Evolutionary conservation across 2,113 vertebrate species (phyloP), one percentile per base, ranked within the genome.

Genomic region (Labeo rohita): DNA sequence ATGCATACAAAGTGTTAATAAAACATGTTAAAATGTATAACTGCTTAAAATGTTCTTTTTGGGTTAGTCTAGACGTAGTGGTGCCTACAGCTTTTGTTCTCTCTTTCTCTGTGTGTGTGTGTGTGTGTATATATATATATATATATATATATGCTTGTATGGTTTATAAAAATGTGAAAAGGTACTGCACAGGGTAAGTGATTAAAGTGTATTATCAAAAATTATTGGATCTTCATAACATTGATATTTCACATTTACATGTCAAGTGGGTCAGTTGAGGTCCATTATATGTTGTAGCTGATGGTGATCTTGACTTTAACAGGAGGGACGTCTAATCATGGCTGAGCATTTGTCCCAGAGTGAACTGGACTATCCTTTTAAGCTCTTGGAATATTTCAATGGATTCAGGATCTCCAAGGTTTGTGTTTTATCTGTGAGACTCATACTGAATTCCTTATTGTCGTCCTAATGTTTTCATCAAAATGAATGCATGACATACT

Each of bases 391-490:
- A 85, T 95, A 95, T 86, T 88, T 95, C 70, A 94, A 94, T 76
- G 94, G 94, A 75, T 95, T 93, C 92, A 92, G 92, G 83, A 86
- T 95, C 43, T 95, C 94, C 0, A 95, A 95, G 93, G 95, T 95
- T 16, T 52, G 77, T 43, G 36, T 12, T 47, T 28, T 23, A 23
- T 28, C 28, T 80, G 21, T 18, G 54, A 18, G 54, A 56, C 52
- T 54, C 52, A 4, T 18, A 54, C 52, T 16, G 52, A 54, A 54
- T 54, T 54, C 52, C 15, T 54, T 54, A 54, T 18, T 2, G 18
- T 61, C 11, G 36, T 13, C 36, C 7, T 56, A 56, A 54, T 0
- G 36, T 50, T 8, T 45, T 50, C 23, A n/a, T 74, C 18, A 47
- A 59, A 59, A 36, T 47, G 43, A 74, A 18, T 47, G 43, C 56